phyloP scores from a whole-genome alignment of 2,797 vertebrate species.

The Masticophis lateralis region DNA sequence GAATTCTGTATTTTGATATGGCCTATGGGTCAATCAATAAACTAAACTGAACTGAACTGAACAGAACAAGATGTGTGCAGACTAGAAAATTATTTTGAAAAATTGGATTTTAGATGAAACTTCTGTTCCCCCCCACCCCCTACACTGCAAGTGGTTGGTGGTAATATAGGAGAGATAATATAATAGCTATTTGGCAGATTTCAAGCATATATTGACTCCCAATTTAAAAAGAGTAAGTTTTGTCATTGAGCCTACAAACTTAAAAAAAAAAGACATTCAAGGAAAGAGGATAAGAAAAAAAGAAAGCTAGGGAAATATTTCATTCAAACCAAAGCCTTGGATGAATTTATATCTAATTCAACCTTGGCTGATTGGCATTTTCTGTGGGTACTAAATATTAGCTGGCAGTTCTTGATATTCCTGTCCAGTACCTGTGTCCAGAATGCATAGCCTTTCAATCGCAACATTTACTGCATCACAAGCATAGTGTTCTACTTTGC shows the following conservation, averaged over 20 bases:
- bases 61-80: conserved; percentile 3
- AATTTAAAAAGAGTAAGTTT: background rate
- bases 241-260: background rate
- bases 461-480: background rate
- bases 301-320: background rate
- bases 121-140: background rate
- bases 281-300: background rate
- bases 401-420: background rate
- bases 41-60: background rate
- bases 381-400: background rate
- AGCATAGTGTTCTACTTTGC: background rate
- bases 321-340: background rate
- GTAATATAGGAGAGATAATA: background rate
- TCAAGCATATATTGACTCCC: background rate
- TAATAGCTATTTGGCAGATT: background rate
- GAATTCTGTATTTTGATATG: no score
- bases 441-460: background rate
- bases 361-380: background rate
- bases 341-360: background rate
- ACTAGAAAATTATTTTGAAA: background rate
- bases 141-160: background rate
- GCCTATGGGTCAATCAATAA: no score
- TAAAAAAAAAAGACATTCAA: background rate
- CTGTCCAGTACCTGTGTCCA: background rate
- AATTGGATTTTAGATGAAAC: background rate